A percentile compares a stretch with the other conserved stretches of the same genome.
Conservation (phyloP, 2,113 vertebrate species). For the Notechis scutatus region DNA sequence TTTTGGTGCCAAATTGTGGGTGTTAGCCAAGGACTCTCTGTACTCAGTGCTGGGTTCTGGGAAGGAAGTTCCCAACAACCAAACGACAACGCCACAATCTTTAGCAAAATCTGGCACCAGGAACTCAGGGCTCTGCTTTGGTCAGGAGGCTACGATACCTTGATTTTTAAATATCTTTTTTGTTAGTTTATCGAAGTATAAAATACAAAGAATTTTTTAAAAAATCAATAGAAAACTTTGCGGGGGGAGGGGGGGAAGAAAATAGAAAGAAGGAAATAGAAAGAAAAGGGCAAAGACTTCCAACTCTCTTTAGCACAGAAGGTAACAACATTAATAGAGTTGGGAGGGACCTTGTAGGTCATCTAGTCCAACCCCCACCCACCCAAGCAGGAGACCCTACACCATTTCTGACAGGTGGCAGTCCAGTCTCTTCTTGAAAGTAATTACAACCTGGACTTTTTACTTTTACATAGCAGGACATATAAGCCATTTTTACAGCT, state of each 20-base stretch:
- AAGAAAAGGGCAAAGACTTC: not conserved
- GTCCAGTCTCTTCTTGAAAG: no score
- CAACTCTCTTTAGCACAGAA: not conserved
- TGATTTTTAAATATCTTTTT: not conserved
- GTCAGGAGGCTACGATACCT: no score
- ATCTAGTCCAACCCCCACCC: no score
- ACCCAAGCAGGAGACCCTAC: no score
- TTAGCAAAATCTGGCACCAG: not conserved
- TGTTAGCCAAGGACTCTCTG: no score
- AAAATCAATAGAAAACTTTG: not conserved
- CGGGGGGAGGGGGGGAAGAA: rapidly evolving
- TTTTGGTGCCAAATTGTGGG: not conserved
- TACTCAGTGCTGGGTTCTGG: not conserved
- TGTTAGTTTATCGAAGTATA: not conserved
- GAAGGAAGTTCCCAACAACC: not conserved
- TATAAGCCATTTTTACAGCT: no score
- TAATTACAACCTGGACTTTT: no score
- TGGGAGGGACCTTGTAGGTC: no score
- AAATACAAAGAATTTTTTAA: not conserved
- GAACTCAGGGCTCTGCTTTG: no score
- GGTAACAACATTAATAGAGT: not conserved
- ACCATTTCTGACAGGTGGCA: no score
- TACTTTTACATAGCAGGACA: no score
- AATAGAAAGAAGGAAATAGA: not conserved
- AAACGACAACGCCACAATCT: not conserved